A percentile compares a stretch with the other conserved stretches of the same genome.
Conservation (phyloP, 92 coral and sea anemone species). For the Diadumene lineata region DNA sequence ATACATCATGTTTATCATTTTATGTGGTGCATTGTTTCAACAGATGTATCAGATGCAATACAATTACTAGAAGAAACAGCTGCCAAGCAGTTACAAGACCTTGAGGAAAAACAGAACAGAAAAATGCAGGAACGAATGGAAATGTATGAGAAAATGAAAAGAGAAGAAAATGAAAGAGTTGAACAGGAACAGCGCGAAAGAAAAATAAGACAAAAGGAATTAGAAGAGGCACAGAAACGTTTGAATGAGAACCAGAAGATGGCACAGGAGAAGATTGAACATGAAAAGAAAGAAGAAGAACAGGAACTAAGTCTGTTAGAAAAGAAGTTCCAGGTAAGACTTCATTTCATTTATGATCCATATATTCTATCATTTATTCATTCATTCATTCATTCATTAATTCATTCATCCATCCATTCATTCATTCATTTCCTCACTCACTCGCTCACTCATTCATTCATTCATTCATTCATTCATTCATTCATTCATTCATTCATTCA, state of each 20-base stretch:
- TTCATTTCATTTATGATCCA: not conserved
- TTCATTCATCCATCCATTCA: conserved; percentile 2
- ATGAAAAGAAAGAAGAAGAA: conserved; percentile 57
- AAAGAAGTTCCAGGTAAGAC: conserved; percentile 63
- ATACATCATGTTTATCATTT: too few species aligned
- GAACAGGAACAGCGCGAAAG: conserved; percentile 60
- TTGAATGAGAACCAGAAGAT: conserved; percentile 72
- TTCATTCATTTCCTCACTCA: not conserved
- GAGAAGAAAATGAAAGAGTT: conserved; percentile 66
- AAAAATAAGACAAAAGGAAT: conserved; percentile 54
- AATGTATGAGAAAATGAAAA: conserved; percentile 64
- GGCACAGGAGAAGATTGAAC: conserved; percentile 44
- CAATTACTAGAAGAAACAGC: conserved; percentile 73
- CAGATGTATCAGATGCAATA: conserved; percentile 54
- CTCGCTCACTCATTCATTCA: not conserved
- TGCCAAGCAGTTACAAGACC: conserved; percentile 63
- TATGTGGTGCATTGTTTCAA: not conserved
- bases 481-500: not conserved
- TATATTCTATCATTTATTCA: not conserved
- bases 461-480: conserved; percentile 2
- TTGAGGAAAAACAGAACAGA: conserved; percentile 67
- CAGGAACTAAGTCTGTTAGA: conserved; percentile 54
- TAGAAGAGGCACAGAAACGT: conserved; percentile 64
- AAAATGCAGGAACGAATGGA: conserved; percentile 61
- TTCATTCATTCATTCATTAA: not conserved